phyloP scores from a whole-genome alignment of 2,888 invertebrate species.

The Orthosia cruda region DNA sequence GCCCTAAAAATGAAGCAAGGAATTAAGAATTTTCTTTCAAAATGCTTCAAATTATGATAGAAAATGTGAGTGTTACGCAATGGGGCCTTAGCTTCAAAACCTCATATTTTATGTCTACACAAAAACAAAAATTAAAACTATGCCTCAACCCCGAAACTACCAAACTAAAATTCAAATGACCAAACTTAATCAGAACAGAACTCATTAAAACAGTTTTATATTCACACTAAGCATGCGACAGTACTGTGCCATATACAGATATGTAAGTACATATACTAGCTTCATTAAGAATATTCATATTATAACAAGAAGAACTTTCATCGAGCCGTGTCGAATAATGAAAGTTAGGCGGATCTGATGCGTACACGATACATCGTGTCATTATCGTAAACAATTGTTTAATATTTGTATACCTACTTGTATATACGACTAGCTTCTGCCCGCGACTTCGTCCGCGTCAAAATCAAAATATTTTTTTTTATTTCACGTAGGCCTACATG shows the following conservation, averaged over 20 bases:
- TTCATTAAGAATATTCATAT: conserved; percentile 81
- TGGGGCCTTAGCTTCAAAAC: not conserved
- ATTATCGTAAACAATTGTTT: conserved; percentile 50
- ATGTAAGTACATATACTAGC: conserved; percentile 61
- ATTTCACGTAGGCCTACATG: too few relatives aligned
- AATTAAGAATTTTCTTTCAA: too few relatives aligned
- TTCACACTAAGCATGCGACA: conserved; percentile 56
- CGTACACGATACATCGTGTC: conserved; percentile 61
- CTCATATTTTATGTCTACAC: not conserved
- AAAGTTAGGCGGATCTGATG: conserved; percentile 76
- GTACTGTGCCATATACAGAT: conserved; percentile 53
- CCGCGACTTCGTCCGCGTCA: too few relatives aligned
- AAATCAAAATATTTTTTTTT: too few relatives aligned
- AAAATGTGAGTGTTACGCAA: too few relatives aligned
- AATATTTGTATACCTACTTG: conserved; percentile 33
- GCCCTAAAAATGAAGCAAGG: too few relatives aligned
- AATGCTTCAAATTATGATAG: too few relatives aligned
- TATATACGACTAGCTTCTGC: not conserved
- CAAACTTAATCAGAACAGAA: conserved; percentile 39
- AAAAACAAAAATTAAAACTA: not conserved
- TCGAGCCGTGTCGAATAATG: conserved; percentile 73
- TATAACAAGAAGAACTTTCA: conserved; percentile 79
- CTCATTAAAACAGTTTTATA: conserved; percentile 49
- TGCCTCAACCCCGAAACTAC: conserved; percentile 1
- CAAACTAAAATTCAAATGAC: conserved; percentile 43